These are phyloP conservation scores for Drosophila stalkeri DNA, from an alignment of 2,888 invertebrate species.

Conservation along the genomic window DNA sequence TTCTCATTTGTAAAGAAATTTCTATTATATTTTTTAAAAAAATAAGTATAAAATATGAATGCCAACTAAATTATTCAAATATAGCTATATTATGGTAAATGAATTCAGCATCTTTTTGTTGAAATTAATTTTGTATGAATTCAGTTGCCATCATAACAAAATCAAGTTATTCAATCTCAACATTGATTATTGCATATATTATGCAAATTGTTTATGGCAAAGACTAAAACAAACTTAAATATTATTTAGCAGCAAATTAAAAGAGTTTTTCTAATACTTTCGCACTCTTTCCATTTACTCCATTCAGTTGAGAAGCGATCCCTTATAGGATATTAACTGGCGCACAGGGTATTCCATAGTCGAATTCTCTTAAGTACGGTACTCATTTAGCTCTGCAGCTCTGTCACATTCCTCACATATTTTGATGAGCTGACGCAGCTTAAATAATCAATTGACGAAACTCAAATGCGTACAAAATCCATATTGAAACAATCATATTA, in stretches of 20 bases:
- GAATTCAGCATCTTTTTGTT: neutral
- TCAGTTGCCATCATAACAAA: neutral
- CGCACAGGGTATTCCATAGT: slow-evolving; percentile 7
- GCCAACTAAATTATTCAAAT: neutral
- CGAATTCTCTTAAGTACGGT: neutral
- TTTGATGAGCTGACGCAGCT: slow-evolving; percentile 22
- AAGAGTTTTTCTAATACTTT: slow-evolving; percentile 12
- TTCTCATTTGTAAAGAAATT: neutral
- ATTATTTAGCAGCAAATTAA: neutral
- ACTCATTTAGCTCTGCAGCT: neutral
- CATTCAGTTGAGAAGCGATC: neutral
- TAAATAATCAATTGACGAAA: slow-evolving; percentile 18
- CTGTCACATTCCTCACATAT: slow-evolving; percentile 6
- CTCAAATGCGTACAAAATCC: neutral
- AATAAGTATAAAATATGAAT: neutral
- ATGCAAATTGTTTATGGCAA: neutral
- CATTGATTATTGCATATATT: neutral
- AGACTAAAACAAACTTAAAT: neutral
- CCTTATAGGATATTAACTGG: neutral
- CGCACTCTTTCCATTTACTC: neutral
- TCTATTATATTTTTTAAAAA: neutral
- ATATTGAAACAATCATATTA: slow-evolving; percentile 1
- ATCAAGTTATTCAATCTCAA: neutral
- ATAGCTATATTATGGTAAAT: neutral
- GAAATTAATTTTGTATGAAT: neutral